Conservation (phyloP, 2,113 vertebrate genomes). For the Cranoglanis bouderius region DNA sequence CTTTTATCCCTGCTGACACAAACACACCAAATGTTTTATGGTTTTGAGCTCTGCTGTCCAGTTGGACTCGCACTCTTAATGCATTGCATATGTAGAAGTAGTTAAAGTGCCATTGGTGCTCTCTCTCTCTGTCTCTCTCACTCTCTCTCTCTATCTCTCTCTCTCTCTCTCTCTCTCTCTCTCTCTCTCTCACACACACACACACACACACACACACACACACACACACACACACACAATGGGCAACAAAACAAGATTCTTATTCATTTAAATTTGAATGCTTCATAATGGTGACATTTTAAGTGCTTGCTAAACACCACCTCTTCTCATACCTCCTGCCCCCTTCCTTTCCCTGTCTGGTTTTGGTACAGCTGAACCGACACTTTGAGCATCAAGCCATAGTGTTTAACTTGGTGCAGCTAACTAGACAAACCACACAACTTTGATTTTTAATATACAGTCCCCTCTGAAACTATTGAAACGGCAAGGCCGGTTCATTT, state of each 20-base stretch:
- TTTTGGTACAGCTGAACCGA: not conserved
- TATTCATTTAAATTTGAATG: not conserved
- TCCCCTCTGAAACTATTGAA: too few species aligned
- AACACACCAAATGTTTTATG: not conserved
- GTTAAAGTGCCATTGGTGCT: not conserved
- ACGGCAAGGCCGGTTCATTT: too few species aligned
- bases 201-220: not conserved
- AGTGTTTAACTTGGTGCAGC: not conserved
- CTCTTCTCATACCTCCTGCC: not conserved
- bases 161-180: conserved; percentile 25
- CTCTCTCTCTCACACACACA: not conserved
- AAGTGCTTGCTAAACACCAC: conserved; percentile 6
- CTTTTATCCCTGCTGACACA: not conserved
- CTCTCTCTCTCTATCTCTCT: not conserved
- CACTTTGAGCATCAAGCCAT: not conserved
- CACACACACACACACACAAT: not conserved
- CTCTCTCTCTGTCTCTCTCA: conserved; percentile 35
- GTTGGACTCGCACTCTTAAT: not conserved
- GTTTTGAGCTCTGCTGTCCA: not conserved
- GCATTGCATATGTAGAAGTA: not conserved
- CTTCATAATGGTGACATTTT: not conserved
- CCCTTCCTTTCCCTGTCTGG: not conserved
- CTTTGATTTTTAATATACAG: not conserved
- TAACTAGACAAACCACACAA: not conserved
- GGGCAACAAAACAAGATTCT: not conserved